A percentile compares a stretch with the other conserved stretches of the same genome.
Evolutionary conservation across 2,888 invertebrate species (phyloP).

Genomic region (Stenotaenia linearis): DNA sequence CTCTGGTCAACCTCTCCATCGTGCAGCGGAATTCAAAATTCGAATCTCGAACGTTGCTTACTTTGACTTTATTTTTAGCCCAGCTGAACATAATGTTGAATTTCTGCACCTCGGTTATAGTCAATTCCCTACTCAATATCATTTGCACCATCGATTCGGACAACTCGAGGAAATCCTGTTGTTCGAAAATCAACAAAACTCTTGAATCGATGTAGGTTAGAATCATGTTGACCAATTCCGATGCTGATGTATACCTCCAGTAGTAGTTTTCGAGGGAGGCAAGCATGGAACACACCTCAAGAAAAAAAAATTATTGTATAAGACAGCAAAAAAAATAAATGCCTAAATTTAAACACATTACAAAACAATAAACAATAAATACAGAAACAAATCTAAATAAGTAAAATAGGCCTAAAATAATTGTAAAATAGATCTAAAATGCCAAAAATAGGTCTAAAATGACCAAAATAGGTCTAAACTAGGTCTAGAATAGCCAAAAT

Average conservation of each 20-base stretch:
- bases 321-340: background rate
- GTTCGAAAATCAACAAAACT: constrained; percentile 74
- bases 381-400: no score
- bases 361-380: no score
- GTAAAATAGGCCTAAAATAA: no score
- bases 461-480: no score
- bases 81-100: constrained; percentile 89
- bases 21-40: constrained; percentile 85
- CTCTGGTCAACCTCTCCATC: constrained; percentile 83
- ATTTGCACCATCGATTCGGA: constrained; percentile 87
- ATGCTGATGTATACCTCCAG: constrained; percentile 90
- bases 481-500: no score
- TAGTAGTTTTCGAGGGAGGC: constrained; percentile 89
- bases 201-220: constrained; percentile 81
- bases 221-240: constrained; percentile 90
- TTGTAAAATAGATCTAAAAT: no score
- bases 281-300: constrained; percentile 79
- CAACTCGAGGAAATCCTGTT: constrained; percentile 73
- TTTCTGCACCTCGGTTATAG: constrained; percentile 80
- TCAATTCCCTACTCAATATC: constrained; percentile 65
- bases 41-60: constrained; percentile 51
- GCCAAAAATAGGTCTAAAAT: no score
- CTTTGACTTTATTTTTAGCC: constrained; percentile 57
- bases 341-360: background rate
- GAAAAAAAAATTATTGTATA: background rate